Evolutionary conservation across 2,888 invertebrate genomes (phyloP), one percentile per base, ranked within the genome.

Genomic region (Hemithea aestivaria): DNA sequence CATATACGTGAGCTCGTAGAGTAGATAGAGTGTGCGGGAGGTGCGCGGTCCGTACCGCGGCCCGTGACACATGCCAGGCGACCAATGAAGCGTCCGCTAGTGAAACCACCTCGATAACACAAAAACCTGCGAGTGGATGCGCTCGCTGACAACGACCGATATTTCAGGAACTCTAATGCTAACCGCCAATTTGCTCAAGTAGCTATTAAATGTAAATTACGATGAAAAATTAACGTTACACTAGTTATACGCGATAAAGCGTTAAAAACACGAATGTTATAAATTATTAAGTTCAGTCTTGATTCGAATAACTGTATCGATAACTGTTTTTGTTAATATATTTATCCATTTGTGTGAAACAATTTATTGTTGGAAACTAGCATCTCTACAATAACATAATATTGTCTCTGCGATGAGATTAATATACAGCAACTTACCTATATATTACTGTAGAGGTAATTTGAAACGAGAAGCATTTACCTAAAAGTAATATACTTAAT

Each of bases 1-100:
- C 46, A 25, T 34, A 38, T 22, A 34, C 39, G 20, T 16, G 5
- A 16, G 16, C 16, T 20, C 1, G 30, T 22, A 21, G 29, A 33
- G 33, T 33, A 33, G 33, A 29, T 10, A 7, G 22, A 10, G 23
- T 4, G 28, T 36, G 40, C 30, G 31, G 27, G 40, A 8, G 32
- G 11, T 12, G 12, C 26, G 10, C 10, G 11, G 9, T 16, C 26
- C 40, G 46, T 45, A 25, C 58, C 59, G 49, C 56, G 57, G 54
- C 69, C 69, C 43, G 65, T 69, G 65, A 72, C 60, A 65, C 79
- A 84, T 83, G 76, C 82, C 79, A 23, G 26, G 46, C 27, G 53
- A 37, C 64, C 66, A 73, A 75, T 83, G 70, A 67, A 71, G 81
- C 80, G 73, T 55, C 39, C 33, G 8, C 20, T 27, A 30, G 38